phyloP scores from a whole-genome alignment of 2,888 invertebrate species.

The Diabrotica balteata region DNA sequence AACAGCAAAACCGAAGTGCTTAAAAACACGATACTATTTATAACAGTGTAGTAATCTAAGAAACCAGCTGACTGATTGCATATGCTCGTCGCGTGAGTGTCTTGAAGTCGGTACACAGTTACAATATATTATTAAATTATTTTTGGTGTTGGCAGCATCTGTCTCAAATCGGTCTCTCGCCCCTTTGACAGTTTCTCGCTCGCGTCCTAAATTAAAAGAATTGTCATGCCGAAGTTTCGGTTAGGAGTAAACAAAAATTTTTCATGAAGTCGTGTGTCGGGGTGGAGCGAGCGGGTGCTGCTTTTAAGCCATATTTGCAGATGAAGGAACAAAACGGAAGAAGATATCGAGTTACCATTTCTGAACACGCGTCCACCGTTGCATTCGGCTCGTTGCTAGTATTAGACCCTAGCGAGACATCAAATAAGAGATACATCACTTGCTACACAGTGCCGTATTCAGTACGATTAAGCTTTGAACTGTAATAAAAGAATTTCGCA shows the following conservation, averaged over 20 bases:
- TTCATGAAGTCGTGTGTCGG: conserved; percentile 23
- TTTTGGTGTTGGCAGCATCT: conserved; percentile 30
- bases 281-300: conserved; percentile 21
- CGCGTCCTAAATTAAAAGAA: conserved; percentile 32
- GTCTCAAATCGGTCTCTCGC: conserved; percentile 22
- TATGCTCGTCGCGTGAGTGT: conserved; percentile 22
- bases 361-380: conserved; percentile 28
- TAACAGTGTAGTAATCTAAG: too few relatives aligned
- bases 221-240: conserved; percentile 23
- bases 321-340: conserved; percentile 31
- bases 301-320: conserved; percentile 36
- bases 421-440: conserved; percentile 3
- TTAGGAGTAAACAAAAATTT: conserved; percentile 30
- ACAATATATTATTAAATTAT: conserved; percentile 33
- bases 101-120: conserved; percentile 21
- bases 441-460: conserved; percentile 1
- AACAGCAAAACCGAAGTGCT: too few relatives aligned
- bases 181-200: conserved; percentile 28
- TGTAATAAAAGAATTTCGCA: too few relatives aligned
- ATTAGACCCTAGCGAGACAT: conserved; percentile 19
- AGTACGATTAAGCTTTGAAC: too few relatives aligned
- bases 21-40: too few relatives aligned
- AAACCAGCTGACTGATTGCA: conserved; percentile 27
- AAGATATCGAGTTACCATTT: conserved; percentile 34
- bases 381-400: conserved; percentile 7